These are phyloP conservation scores for Entelurus aequoreus DNA, from an alignment of 2,113 vertebrate species.

Conservation along the genomic window DNA sequence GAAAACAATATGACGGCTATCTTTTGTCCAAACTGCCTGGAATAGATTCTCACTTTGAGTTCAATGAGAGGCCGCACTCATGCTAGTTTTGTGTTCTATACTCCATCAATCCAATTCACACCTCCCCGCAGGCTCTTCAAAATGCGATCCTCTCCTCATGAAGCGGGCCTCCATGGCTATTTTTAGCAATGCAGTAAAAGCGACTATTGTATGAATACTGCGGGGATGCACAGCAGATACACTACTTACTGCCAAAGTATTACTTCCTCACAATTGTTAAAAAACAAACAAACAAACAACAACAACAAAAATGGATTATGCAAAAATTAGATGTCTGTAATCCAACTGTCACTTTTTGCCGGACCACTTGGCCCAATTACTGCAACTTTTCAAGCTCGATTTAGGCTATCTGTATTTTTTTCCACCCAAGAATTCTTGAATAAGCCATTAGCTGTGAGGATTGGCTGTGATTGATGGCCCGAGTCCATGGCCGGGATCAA, in stretches of 20 bases:
- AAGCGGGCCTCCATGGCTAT: constrained; percentile 28
- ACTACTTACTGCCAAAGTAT: not conserved
- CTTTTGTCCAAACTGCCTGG: not conserved
- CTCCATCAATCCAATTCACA: constrained; percentile 30
- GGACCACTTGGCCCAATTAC: constrained; percentile 6
- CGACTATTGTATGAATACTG: constrained; percentile 10
- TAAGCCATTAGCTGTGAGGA: constrained; percentile 55
- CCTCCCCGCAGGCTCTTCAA: constrained; percentile 22
- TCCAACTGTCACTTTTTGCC: not conserved
- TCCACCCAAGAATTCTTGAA: constrained; percentile 52
- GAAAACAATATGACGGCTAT: not conserved
- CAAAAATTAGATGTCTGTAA: constrained; percentile 1
- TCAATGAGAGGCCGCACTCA: constrained; percentile 25
- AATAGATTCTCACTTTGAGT: constrained; percentile 11
- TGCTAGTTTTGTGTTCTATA: constrained; percentile 22
- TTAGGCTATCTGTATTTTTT: constrained; percentile 46
- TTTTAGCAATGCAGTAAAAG: constrained; percentile 22
- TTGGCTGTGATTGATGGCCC: constrained; percentile 57
- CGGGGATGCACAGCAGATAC: not conserved
- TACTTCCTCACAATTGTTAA: too few species aligned
- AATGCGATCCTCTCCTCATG: constrained; percentile 29
- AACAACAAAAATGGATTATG: not conserved
- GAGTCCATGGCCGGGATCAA: constrained; percentile 37
- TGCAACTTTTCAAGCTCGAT: constrained; percentile 42
- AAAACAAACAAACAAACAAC: too few species aligned